Base-by-base conservation (phyloP, 2,888 invertebrate species). In the Crepidodera aurea region DNA sequence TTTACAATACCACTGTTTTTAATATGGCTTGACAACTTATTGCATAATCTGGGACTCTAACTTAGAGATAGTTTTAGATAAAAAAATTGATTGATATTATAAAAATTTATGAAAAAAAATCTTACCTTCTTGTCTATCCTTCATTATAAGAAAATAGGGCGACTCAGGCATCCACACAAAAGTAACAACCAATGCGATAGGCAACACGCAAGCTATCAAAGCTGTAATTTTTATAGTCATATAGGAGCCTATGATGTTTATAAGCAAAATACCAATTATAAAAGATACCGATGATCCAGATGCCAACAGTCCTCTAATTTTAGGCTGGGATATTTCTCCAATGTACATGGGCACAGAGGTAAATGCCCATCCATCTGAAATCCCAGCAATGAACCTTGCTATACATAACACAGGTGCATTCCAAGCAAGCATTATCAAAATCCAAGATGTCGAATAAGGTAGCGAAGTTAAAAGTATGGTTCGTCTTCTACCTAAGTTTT, bases 401-500 rank as follows among this genome's bases (percentile, higher is more conserved):
- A 25, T 81, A 77, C 87, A 87, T 3, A 89, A 80, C 32, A 85
- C 71, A 32, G 82, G 78, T 0, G 87, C 84, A 1, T 84, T 84
- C 58, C 82, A 81, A 32, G 88, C 86, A 29, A 83, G 79, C 61
- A 87, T 85, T 69, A 89, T 83, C 68, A 88, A 78, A 27, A 88
- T 77, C 89, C 89, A 90, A 62, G 88, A 86, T 39, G 86, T 61
- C 62, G 87, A 84, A 71, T 87, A 84, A 0, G 89, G 87, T 16
- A 72, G 56, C 1, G 87, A 72, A 0, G 87, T 84, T 22, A 87
- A 74, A 15, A 89, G 82, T 15, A 89, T 83, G 18, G 87, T 86
- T 7, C 82, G 83, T 75, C 89, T 90, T 15, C 90, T 83, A 13
- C 90, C 90, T 58, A 88, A 82, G 64, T 84, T 82, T 76, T 90